Evolutionary conservation across 2,113 vertebrate species (phyloP), one percentile per base, ranked within the genome.

Genomic region (Ceyx margarethae): DNA sequence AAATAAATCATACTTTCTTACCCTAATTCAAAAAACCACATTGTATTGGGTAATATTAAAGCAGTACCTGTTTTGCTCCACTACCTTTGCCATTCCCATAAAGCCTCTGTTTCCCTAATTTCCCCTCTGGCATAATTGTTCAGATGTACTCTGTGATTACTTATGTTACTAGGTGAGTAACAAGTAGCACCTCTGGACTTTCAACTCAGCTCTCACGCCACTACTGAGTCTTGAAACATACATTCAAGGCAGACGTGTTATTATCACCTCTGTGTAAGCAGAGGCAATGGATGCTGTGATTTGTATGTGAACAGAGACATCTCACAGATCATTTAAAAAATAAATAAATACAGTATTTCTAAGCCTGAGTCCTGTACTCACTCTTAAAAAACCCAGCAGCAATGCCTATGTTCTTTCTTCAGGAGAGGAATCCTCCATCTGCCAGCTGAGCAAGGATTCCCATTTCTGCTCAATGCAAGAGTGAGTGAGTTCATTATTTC

Each of bases 371-470:
- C n/a, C 35, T 29, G 6, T 29, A 46, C 16, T 16, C 14, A 11
- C 17, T 48, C 13, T 42, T 45, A 42, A 61, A 81, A 73, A 72
- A 48, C 6, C 0, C 22, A 40, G 76, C 43, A 64, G 20, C 12
- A 23, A 43, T 26, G 33, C 58, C 46, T 74, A 96, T 97, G 96
- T 72, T 96, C 96, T 69, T 96, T 92, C 86, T 95, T 97, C 89
- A 97, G 96, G 66, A 96, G 95, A 19, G 66, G 81, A 71, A 95
- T 82, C 4, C 79, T 91, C 64, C 95, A 81, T 64, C 87, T 94
- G 31, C 93, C 96, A n/a, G 97, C 92, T 50, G 95, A 97, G n/a
- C 92, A 79, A 22, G 96, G 97, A 89, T 97, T 96, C 64, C 95
- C 46, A 31, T 98, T 98, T 65, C 96, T 97, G 94, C 29, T 33